phyloP scores from a whole-genome alignment of 2,113 vertebrate species.

The Epinephelus cyanopodus region DNA sequence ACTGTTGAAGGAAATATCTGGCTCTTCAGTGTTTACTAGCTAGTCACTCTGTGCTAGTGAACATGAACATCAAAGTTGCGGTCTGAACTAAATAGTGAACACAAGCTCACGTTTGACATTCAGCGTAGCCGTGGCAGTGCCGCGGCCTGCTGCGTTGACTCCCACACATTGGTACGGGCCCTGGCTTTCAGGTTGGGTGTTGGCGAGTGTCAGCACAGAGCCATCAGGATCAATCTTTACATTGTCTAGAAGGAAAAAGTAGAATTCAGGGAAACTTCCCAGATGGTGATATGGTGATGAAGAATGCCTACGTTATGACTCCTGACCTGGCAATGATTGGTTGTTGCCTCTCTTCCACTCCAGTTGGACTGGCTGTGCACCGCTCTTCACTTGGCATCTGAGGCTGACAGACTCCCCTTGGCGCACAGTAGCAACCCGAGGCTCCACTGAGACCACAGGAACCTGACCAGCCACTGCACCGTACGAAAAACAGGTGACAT shows the following conservation, averaged over 20 bases:
- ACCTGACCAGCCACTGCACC: slow-evolving; percentile 82
- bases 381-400: slow-evolving; percentile 84
- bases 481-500: slow-evolving; percentile 13
- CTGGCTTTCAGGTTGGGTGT: slow-evolving; percentile 85
- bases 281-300: background rate
- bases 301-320: background rate
- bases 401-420: slow-evolving; percentile 90
- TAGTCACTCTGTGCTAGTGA: background rate
- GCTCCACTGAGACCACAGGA: slow-evolving; percentile 90
- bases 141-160: slow-evolving; percentile 84
- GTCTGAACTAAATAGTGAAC: background rate
- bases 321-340: slow-evolving; percentile 65
- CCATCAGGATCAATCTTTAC: slow-evolving; percentile 88
- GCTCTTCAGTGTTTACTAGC: background rate
- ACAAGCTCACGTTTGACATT: slow-evolving; percentile 88
- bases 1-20: background rate
- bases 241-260: slow-evolving; percentile 84
- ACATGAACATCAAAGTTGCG: background rate
- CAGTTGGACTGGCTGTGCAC: slow-evolving; percentile 82
- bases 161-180: slow-evolving; percentile 92
- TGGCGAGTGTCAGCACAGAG: slow-evolving; percentile 87
- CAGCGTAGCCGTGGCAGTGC: slow-evolving; percentile 84
- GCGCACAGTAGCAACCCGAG: slow-evolving; percentile 84
- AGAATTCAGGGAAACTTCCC: background rate
- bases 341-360: slow-evolving; percentile 88